phyloP scores from a whole-genome alignment of 2,113 vertebrate species.

The Athene cunicularia region DNA sequence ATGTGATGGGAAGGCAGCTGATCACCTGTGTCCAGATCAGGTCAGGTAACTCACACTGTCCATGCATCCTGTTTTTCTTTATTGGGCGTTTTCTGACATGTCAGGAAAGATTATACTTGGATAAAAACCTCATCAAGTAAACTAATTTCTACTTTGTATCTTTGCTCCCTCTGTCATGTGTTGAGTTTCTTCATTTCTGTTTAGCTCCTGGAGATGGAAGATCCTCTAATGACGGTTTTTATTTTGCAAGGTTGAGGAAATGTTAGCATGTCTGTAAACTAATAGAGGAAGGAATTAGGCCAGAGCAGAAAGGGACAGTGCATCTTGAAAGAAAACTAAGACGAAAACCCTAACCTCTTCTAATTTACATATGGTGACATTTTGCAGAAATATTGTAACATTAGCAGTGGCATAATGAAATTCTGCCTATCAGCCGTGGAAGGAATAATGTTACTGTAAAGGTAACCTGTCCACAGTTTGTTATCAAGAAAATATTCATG shows the following conservation, averaged over 20 bases:
- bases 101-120: neutral
- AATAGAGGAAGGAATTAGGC: neutral
- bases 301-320: conserved; percentile 49
- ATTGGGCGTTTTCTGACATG: neutral
- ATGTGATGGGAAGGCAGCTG: neutral
- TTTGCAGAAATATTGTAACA: conserved; percentile 98
- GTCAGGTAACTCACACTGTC: neutral
- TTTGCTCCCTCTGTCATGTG: neutral
- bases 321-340: conserved; percentile 90
- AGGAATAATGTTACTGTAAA: conserved; percentile 99
- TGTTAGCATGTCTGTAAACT: neutral
- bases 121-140: neutral
- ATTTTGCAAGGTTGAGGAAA: neutral
- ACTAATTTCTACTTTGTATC: neutral
- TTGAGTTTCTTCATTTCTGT: neutral
- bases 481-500: conserved; percentile 89
- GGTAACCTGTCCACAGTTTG: conserved; percentile 96
- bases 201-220: neutral
- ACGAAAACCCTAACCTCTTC: conserved; percentile 83
- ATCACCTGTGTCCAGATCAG: neutral
- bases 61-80: accelerated
- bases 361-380: conserved; percentile 99
- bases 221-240: neutral
- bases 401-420: conserved; percentile 96
- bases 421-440: conserved; percentile 92